Base-by-base conservation (phyloP, 2,113 vertebrate species). In the Arizona elegans region DNA sequence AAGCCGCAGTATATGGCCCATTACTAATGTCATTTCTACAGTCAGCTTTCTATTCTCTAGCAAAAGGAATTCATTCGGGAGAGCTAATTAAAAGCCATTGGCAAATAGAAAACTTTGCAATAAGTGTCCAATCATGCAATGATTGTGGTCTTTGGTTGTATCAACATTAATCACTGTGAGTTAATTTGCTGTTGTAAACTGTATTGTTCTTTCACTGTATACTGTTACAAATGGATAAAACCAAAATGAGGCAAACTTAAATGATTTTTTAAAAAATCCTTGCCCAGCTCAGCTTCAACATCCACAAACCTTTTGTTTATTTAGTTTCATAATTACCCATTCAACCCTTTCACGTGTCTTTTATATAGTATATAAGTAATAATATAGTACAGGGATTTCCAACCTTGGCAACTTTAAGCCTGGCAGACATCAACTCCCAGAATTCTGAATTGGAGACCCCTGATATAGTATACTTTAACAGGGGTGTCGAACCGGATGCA, bases 11-110 rank as follows among this genome's bases (percentile, higher is more conserved):
- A 95, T 94, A 96, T 93, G 90, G 95, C 43, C 96, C 95, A 93
- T 97, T 95, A 88, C 97, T 97, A 96, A 96, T 23, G 70, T 94
- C 88, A 95, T 92, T 96, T 95, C 94, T 90, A 96, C 96, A 97
- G 94, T 94, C 94, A 96, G 93, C 92, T 38, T 89, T 96, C 96
- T 95, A 95, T 95, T 87, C n/a, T 92, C 95, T 93, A 93, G 53
- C 89, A 94, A 94, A 92, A 81, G 93, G 93, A 97, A 96, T 92
- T 96, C 38, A 93, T 94, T 96, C 96, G 94, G 95, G 95, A 97
- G 97, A 97, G 94, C 90, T 96, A 96, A 96, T 62, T 85, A 96
- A 62, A 56, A 95, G 96, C 94, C n/a, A 0, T 24, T 95, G 90
- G 94, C 93, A 96, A 95, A 96, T 95, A 94, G 93, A 95, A 97